A percentile compares a stretch with the other conserved stretches of the same genome.
phyloP scores from a whole-genome alignment of 1,140 invertebrate species.

The Onthophagus taurus region DNA sequence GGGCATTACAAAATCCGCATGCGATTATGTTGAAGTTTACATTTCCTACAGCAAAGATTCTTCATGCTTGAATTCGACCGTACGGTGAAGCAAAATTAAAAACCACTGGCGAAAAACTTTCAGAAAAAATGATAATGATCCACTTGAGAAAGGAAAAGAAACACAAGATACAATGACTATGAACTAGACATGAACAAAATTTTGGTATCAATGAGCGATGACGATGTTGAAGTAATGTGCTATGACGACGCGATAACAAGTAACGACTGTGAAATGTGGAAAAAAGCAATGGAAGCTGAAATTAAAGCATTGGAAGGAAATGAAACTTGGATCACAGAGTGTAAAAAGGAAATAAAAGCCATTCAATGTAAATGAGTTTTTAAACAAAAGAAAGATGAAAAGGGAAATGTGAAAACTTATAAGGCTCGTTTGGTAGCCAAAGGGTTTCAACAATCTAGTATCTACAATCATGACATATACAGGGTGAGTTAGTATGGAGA shows the following conservation, averaged over 20 bases:
- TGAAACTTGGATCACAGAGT: slow-evolving; percentile 8
- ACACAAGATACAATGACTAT: no score
- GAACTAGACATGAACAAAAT: no score
- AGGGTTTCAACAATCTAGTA: no score
- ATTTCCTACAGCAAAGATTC: slow-evolving; percentile 5
- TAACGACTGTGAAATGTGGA: slow-evolving; percentile 23
- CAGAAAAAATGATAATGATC: slow-evolving; percentile 5
- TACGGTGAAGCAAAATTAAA: neutral
- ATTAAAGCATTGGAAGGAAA: slow-evolving; percentile 22
- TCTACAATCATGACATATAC: no score
- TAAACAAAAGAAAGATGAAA: slow-evolving; percentile 1
- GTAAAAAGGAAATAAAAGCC: neutral
- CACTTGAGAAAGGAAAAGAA: no score
- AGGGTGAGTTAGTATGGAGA: no score
- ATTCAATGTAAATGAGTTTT: slow-evolving; percentile 1
- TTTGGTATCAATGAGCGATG: no score
- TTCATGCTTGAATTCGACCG: neutral
- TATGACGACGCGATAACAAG: slow-evolving; percentile 27
- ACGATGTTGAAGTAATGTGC: no score
- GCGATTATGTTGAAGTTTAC: no score
- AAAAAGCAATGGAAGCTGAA: slow-evolving; percentile 25
- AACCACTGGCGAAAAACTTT: neutral
- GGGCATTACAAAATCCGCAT: no score
- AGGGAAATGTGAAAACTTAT: neutral
- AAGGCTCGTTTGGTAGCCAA: no score